Evolutionary conservation across 2,888 invertebrate species (phyloP), one percentile per base, ranked within the genome.

Genomic region (Halictus quadricinctus): DNA sequence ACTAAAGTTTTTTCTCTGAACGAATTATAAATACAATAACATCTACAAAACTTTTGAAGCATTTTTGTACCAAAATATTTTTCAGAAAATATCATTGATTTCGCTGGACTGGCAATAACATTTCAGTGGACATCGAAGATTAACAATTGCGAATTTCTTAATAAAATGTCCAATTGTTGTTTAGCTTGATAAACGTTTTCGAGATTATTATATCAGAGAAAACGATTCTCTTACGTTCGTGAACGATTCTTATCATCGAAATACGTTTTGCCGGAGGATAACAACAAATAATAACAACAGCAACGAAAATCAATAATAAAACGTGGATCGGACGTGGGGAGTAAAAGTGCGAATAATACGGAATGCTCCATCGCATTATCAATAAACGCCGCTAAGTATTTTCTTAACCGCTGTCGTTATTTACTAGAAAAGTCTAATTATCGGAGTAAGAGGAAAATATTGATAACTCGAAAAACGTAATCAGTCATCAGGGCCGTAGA

Each of bases 401-500:
- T 73, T 66, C 29, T 82, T 66, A 43, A 79, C 36, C 72, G 18
- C 73, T 13, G 50, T 76, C 36, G 58, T 82, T 85, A 79, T 86
- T 85, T 86, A 75, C 64, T 86, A 77, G 48, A 81, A 81, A 15
- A 54, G 54, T 46, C 21, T 76, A 76, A 82, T 82, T 77, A 86
- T 79, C 79, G 41, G 18, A 76, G 81, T 81, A 87, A 83, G 85
- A 81, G 83, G 76, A 81, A 87, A 88, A 81, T 70, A 76, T 74
- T 85, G 89, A 88, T 85, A 87, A 83, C 41, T 76, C 73, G 64
- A 78, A 85, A 36, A 87, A 85, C 76, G 75, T 85, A 87, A 86
- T 85, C 86, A 83, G 76, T 76, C 58, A 87, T 83, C 86, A 74
- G n/a, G 58, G 54, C 80, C 60, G 66, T 36, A 54, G 69, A 72